A percentile compares a stretch with the other conserved stretches of the same genome.
Evolutionary conservation across 1,140 invertebrate species (phyloP).

Genomic region (Chionoecetes opilio): DNA sequence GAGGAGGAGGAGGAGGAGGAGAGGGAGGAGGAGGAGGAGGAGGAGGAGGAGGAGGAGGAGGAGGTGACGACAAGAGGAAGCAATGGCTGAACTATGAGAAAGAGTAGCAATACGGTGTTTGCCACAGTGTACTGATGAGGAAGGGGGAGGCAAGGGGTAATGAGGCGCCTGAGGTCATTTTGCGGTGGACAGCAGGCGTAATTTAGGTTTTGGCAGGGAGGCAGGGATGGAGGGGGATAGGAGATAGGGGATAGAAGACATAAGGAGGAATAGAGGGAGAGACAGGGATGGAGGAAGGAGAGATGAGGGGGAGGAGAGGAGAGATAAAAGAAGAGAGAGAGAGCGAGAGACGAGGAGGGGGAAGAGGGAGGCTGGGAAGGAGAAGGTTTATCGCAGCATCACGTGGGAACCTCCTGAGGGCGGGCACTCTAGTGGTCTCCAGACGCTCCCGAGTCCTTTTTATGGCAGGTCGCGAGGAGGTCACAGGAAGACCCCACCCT

Average conservation of each 20-base stretch:
- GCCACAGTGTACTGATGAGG: no score
- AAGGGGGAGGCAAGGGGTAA: no score
- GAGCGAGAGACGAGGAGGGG: neutral
- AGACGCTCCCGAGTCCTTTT: constrained; percentile 31
- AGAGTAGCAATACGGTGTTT: no score
- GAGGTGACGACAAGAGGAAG: no score
- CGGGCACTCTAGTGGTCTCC: constrained; percentile 32
- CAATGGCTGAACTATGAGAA: no score
- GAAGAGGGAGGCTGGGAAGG: neutral
- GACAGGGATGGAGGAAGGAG: neutral
- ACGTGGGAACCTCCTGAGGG: constrained; percentile 58
- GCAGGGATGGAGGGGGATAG: neutral
- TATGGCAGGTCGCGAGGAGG: constrained; percentile 39
- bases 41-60: no score
- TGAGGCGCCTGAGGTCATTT: no score
- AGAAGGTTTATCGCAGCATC: constrained; percentile 47
- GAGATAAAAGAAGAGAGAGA: neutral
- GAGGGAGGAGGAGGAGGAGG: no score
- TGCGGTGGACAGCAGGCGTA: no score
- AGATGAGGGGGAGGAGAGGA: neutral
- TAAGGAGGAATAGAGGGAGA: neutral
- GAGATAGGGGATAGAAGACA: neutral
- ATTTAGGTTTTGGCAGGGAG: neutral
- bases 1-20: neutral
- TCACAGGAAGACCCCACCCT: neutral